phyloP scores from a whole-genome alignment of 2,113 vertebrate genomes.

The Cebus imitator region DNA sequence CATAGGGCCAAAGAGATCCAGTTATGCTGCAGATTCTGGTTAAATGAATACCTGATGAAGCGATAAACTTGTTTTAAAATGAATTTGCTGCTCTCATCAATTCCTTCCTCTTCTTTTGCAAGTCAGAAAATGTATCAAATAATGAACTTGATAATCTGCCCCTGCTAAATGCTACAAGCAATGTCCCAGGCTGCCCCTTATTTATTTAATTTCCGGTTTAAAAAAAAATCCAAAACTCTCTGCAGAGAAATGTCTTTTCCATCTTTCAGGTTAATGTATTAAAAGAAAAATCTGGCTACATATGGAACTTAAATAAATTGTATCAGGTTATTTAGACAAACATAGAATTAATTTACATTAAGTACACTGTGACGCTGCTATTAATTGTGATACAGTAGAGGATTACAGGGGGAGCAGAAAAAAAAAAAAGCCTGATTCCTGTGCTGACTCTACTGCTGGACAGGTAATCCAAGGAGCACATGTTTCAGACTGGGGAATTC shows the following conservation, averaged over 20 bases:
- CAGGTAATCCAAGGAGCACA: too few relatives aligned
- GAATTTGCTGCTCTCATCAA: conserved; percentile 51
- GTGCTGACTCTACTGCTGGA: background rate
- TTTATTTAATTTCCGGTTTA: conserved; percentile 60
- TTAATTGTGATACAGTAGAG: background rate
- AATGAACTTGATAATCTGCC: conserved; percentile 73
- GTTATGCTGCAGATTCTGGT: conserved; percentile 44
- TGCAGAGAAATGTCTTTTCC: background rate
- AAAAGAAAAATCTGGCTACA: background rate
- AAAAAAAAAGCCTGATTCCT: background rate
- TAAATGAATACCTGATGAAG: conserved; percentile 66
- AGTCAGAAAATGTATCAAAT: conserved; percentile 74
- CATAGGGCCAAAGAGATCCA: conserved; percentile 53
- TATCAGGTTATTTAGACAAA: conserved; percentile 39
- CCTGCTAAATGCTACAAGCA: conserved; percentile 62
- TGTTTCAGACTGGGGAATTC: background rate
- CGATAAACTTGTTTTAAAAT: conserved; percentile 70
- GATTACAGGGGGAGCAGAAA: background rate
- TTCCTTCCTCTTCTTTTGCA: conserved; percentile 48
- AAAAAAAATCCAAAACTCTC: background rate
- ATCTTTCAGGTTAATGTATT: conserved; percentile 14
- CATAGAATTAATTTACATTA: conserved; percentile 33
- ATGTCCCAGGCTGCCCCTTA: conserved; percentile 20
- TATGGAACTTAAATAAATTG: conserved; percentile 42
- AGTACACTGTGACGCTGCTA: background rate